Evolutionary conservation across 2,797 vertebrate species (phyloP).

Genomic region (Catharus ustulatus): DNA sequence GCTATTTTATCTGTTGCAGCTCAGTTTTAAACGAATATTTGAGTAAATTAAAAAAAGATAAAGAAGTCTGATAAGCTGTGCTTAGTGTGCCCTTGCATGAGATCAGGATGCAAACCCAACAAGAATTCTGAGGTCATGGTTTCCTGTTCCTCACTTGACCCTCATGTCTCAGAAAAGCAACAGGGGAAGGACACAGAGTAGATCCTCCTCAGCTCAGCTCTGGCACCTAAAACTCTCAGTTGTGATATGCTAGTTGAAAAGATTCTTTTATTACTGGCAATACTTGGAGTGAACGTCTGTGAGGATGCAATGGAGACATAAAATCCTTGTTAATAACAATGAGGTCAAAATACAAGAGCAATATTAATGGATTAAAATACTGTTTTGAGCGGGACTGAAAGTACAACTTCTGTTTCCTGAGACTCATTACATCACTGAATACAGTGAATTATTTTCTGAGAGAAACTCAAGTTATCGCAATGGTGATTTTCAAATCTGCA

Average conservation of each 20-base stretch:
- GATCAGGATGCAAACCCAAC: background rate
- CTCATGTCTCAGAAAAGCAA: background rate
- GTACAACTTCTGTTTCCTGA: background rate
- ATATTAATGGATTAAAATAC: background rate
- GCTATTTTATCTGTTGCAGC: background rate
- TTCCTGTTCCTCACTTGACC: background rate
- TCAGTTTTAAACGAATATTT: background rate
- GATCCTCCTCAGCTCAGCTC: background rate
- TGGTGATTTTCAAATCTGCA: background rate
- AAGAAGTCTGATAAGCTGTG: background rate
- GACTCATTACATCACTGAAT: background rate
- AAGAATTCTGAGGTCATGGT: background rate
- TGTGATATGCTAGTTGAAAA: background rate
- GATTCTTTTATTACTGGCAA: background rate
- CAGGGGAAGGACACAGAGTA: background rate
- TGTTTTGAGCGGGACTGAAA: background rate
- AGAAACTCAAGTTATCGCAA: background rate
- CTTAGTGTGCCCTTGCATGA: background rate
- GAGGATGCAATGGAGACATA: rapidly evolving
- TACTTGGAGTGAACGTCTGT: background rate
- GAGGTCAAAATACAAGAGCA: background rate
- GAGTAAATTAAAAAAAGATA: background rate
- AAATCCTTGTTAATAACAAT: background rate
- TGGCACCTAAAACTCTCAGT: background rate
- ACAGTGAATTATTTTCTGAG: background rate